Evolutionary conservation across 2,888 invertebrate genomes (phyloP).

Genomic region (Leptura quadrifasciata): DNA sequence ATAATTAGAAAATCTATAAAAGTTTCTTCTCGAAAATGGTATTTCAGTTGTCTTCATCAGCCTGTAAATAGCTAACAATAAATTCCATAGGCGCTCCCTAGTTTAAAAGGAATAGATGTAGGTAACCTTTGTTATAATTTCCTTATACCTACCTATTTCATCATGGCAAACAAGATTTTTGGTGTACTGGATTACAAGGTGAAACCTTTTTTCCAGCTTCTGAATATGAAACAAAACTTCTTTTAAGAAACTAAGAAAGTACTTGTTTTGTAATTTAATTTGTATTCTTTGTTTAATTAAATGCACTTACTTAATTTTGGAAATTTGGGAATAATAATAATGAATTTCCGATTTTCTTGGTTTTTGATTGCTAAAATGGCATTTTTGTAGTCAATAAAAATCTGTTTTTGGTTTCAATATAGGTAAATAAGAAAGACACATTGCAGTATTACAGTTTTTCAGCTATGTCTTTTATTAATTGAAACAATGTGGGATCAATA

Average conservation of each 20-base stretch:
- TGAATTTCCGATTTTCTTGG: no score
- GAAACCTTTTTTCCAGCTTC: conserved; percentile 1
- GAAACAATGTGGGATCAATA: no score
- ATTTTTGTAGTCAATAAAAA: no score
- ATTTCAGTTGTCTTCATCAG: not conserved
- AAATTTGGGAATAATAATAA: no score
- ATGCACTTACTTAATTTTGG: no score
- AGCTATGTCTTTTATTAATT: no score
- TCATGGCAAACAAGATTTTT: conserved; percentile 48
- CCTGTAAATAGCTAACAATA: not conserved
- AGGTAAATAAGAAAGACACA: no score
- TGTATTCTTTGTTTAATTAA: no score
- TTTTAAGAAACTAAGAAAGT: not conserved
- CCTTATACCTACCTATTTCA: conserved; percentile 35
- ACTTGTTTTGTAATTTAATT: no score
- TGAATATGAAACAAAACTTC: not conserved
- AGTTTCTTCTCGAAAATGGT: not conserved
- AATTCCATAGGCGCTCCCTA: conserved; percentile 24
- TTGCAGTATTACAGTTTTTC: no score
- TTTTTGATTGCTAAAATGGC: no score
- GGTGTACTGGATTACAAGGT: conserved; percentile 34
- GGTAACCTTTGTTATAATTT: conserved; percentile 39
- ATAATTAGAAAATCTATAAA: not conserved
- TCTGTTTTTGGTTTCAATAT: no score
- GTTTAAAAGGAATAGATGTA: conserved; percentile 32